Evolutionary conservation across 2,888 invertebrate species (phyloP).

Genomic region (Stenichneumon culpator): DNA sequence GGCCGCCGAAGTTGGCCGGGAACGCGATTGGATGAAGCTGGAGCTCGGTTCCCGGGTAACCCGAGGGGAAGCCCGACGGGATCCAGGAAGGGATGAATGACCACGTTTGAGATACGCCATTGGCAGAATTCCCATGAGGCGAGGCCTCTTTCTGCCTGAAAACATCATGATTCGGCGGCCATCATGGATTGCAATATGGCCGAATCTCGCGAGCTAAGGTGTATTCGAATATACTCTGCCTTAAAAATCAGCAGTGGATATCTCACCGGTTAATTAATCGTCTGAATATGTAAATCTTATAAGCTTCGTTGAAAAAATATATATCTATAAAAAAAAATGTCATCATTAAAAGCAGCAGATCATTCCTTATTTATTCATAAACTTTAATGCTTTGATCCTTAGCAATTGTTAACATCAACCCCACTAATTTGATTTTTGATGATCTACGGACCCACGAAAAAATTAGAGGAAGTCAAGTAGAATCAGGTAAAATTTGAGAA

Average conservation of each 20-base stretch:
- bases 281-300: neutral
- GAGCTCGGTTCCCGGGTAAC: conserved; percentile 61
- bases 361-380: neutral
- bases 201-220: conserved; percentile 57
- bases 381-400: neutral
- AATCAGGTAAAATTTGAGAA: conserved; percentile 18
- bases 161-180: conserved; percentile 79
- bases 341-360: neutral
- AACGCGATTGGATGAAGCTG: conserved; percentile 66
- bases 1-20: conserved; percentile 76
- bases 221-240: conserved; percentile 51
- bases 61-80: conserved; percentile 71
- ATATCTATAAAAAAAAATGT: too few species aligned
- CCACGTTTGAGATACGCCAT: conserved; percentile 76
- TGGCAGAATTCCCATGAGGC: conserved; percentile 79
- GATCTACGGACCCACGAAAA: neutral
- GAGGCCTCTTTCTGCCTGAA: conserved; percentile 75
- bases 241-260: conserved; percentile 25
- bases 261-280: neutral
- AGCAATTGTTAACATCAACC: neutral
- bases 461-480: neutral
- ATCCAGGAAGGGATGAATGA: conserved; percentile 79
- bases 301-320: neutral
- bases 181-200: conserved; percentile 84
- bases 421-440: neutral